These are phyloP conservation scores for Scaptomyza pallida DNA, from an alignment of 1,140 invertebrate genomes.

Conservation along the genomic window DNA sequence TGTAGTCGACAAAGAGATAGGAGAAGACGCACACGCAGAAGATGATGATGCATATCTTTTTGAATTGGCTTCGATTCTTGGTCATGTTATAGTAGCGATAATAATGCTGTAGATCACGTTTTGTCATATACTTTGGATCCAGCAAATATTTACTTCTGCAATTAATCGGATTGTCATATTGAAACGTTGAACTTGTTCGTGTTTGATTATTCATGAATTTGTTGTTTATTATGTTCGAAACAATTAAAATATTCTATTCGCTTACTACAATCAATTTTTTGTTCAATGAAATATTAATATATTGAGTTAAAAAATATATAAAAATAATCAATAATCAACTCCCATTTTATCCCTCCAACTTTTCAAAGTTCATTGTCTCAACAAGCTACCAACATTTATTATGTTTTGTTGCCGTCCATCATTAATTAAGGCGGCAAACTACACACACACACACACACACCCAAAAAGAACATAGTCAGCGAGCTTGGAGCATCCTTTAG, in stretches of 20 bases:
- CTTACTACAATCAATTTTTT: not conserved
- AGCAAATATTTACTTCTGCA: conserved; percentile 76
- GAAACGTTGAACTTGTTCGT: too few species aligned
- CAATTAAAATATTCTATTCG: not conserved
- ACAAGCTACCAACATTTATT: conserved; percentile 11
- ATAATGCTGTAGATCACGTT: conserved; percentile 75
- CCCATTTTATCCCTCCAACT: too few species aligned
- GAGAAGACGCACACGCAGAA: conserved; percentile 76
- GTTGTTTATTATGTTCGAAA: too few species aligned
- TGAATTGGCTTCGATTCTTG: conserved; percentile 69
- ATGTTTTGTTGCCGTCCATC: conserved; percentile 55
- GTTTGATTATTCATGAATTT: not conserved
- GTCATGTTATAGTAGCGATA: conserved; percentile 77
- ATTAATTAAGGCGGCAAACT: conserved; percentile 67
- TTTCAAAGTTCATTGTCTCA: conserved; percentile 54
- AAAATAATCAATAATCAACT: not conserved
- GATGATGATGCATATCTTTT: conserved; percentile 73
- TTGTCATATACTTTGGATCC: conserved; percentile 80
- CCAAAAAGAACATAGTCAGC: not conserved
- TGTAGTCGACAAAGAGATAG: conserved; percentile 78
- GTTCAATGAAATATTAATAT: not conserved
- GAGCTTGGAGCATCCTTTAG: not conserved
- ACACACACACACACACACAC: conserved; percentile 7
- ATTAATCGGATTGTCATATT: not conserved
- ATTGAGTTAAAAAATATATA: too few species aligned